Conservation (phyloP, 1,140 invertebrate species). For the Cyphomyrmex costatus region DNA sequence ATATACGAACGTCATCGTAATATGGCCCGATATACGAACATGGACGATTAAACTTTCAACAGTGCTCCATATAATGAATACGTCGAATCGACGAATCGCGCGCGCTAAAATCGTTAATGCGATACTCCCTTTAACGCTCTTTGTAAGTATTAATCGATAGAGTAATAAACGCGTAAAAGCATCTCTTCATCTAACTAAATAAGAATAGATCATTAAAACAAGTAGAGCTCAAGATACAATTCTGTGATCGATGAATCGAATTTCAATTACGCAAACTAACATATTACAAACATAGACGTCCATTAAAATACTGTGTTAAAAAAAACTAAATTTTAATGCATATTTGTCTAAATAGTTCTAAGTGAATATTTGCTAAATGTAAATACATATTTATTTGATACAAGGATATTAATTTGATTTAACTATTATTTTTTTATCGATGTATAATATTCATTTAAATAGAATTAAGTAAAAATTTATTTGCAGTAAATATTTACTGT, state of each 20-base stretch:
- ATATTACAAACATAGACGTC: no score
- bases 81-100: slow-evolving; percentile 11
- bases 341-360: no score
- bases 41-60: slow-evolving; percentile 60
- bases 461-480: no score
- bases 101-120: not conserved
- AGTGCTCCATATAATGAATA: slow-evolving; percentile 2
- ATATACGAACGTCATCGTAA: slow-evolving; percentile 23
- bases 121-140: slow-evolving; percentile 1
- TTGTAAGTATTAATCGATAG: not conserved
- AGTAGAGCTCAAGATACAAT: not conserved
- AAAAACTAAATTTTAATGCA: no score
- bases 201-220: not conserved
- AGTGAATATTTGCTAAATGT: no score
- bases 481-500: no score
- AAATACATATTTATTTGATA: no score
- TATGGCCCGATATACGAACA: not conserved
- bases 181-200: not conserved
- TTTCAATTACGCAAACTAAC: not conserved
- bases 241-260: not conserved
- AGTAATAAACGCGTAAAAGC: not conserved
- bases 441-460: no score
- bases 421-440: no score
- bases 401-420: no score
- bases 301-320: no score